These are phyloP conservation scores for Agrochola litura DNA, from an alignment of 2,888 invertebrate genomes.

Conservation along the genomic window DNA sequence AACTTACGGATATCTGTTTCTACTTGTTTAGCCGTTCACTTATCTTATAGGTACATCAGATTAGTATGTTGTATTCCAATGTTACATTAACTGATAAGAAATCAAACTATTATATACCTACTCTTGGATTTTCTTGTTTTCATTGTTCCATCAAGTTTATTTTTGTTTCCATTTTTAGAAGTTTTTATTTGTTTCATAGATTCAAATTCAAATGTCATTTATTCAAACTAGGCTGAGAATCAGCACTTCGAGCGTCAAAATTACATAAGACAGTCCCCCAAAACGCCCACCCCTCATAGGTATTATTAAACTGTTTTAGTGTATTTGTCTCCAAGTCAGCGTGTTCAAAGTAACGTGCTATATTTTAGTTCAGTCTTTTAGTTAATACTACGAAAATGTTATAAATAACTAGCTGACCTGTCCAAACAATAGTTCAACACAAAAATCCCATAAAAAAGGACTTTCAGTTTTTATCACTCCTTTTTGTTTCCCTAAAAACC, in stretches of 20 bases:
- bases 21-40: constrained; percentile 10
- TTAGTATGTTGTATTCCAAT: constrained; percentile 8
- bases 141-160: background rate
- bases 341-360: background rate
- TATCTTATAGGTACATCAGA: constrained; percentile 2
- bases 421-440: background rate
- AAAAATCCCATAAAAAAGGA: too few species aligned
- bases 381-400: background rate
- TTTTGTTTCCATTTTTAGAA: background rate
- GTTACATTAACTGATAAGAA: constrained; percentile 13
- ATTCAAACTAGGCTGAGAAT: too few species aligned
- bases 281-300: too few species aligned
- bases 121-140: constrained; percentile 7
- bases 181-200: too few species aligned
- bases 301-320: background rate
- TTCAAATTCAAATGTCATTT: too few species aligned
- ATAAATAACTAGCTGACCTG: background rate
- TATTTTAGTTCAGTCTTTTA: background rate
- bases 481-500: background rate
- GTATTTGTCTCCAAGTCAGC: background rate
- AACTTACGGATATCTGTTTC: constrained; percentile 57
- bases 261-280: too few species aligned
- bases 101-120: constrained; percentile 10
- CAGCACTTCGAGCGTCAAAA: too few species aligned
- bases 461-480: background rate